Percentiles rank a stretch among this genome's conserved stretches.
These are phyloP conservation scores for Ptiloglossa arizonensis DNA, from an alignment of 1,140 invertebrate genomes.

Conservation along the genomic window DNA sequence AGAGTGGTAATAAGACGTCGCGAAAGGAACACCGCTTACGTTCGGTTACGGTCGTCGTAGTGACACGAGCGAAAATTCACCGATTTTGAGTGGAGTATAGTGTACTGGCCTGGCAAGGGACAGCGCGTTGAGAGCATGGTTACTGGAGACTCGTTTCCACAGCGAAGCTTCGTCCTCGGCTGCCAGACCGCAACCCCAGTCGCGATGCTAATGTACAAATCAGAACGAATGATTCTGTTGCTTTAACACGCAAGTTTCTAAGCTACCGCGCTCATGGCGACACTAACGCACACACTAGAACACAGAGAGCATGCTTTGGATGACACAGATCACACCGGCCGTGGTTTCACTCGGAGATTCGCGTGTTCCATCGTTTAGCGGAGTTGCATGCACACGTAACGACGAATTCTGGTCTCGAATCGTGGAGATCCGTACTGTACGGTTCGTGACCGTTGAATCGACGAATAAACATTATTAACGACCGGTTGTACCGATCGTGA, in stretches of 20 bases:
- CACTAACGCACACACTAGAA: neutral
- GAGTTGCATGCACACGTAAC: conserved; percentile 14
- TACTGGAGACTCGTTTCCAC: conserved; percentile 94
- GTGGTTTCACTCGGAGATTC: no score
- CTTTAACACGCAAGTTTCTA: neutral
- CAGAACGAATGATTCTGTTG: conserved; percentile 54
- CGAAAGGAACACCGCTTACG: no score
- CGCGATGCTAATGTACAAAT: conserved; percentile 86
- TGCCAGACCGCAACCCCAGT: conserved; percentile 93
- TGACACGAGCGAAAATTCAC: conserved; percentile 5
- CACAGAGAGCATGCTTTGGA: conserved; percentile 43
- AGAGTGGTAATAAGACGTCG: no score
- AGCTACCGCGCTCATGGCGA: conserved; percentile 9
- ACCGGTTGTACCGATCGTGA: no score
- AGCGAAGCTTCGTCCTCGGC: conserved; percentile 89
- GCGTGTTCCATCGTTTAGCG: neutral
- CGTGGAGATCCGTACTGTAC: no score
- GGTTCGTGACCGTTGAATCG: no score
- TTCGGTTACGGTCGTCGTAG: neutral
- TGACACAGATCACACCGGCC: conserved; percentile 9
- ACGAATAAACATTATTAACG: no score
- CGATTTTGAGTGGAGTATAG: conserved; percentile 77
- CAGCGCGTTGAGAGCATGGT: conserved; percentile 93
- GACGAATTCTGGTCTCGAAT: neutral
- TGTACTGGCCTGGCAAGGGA: conserved; percentile 91